Conservation (phyloP, 2,797 vertebrate genomes). For the Oryzias sinensis region DNA sequence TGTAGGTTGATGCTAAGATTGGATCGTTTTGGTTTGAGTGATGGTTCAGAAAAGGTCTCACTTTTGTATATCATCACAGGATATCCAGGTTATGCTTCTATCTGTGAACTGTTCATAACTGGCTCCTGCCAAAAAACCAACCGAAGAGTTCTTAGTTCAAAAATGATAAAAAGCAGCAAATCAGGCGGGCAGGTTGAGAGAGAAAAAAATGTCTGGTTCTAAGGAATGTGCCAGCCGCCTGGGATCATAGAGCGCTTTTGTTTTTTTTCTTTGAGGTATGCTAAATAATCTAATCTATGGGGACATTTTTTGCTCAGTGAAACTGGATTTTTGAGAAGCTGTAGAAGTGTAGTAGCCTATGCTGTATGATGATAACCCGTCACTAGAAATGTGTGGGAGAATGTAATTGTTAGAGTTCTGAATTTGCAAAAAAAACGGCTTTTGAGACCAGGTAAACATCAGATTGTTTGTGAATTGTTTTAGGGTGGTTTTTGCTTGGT, state of each 20-base stretch:
- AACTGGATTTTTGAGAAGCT: constrained; percentile 70
- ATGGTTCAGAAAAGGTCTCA: constrained; percentile 58
- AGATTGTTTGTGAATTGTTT: constrained; percentile 68
- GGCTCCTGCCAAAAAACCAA: constrained; percentile 61
- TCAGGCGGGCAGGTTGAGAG: constrained; percentile 62
- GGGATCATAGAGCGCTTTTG: constrained; percentile 59
- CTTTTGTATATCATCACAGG: constrained; percentile 65
- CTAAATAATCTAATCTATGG: constrained; percentile 63
- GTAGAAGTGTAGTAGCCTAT: constrained; percentile 74
- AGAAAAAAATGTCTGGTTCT: constrained; percentile 63
- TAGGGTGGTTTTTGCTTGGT: constrained; percentile 57
- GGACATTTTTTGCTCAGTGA: constrained; percentile 58
- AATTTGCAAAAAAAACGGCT: constrained; percentile 50
- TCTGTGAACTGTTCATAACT: constrained; percentile 67
- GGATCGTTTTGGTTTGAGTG: constrained; percentile 52
- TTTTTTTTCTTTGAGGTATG: constrained; percentile 51
- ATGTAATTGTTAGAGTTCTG: constrained; percentile 73
- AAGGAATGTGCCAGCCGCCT: constrained; percentile 70
- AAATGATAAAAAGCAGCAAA: constrained; percentile 48
- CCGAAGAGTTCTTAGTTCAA: constrained; percentile 58
- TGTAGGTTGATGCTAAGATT: constrained; percentile 41
- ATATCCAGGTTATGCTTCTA: constrained; percentile 76
- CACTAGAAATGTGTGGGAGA: constrained; percentile 76
- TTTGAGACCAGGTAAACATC: constrained; percentile 64
- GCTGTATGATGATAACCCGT: constrained; percentile 72